phyloP scores from a whole-genome alignment of 2,888 invertebrate species.

The Blastobasis lacticolella region DNA sequence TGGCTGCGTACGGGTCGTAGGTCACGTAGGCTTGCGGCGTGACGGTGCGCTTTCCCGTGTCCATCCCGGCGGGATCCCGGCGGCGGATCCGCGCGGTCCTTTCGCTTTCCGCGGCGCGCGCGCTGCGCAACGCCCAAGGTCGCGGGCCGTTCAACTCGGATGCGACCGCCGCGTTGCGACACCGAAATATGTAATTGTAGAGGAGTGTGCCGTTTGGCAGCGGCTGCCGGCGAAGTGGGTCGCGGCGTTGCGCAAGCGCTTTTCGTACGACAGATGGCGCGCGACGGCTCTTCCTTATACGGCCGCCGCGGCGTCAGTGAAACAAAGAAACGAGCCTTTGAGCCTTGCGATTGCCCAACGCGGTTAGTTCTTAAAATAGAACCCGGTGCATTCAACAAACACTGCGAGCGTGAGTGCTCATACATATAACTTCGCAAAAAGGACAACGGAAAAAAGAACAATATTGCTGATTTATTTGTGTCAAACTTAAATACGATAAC shows the following conservation, averaged over 20 bases:
- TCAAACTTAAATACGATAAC: too few species aligned
- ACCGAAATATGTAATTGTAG: conserved; percentile 72
- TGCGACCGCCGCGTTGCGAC: conserved; percentile 69
- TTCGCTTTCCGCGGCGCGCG: conserved; percentile 67
- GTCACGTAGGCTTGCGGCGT: conserved; percentile 52
- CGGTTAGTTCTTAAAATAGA: too few species aligned
- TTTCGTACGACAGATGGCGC: conserved; percentile 65
- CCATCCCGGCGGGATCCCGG: conserved; percentile 41
- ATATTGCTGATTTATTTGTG: too few species aligned
- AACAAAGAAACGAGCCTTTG: conserved; percentile 22
- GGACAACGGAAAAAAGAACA: too few species aligned
- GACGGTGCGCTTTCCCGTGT: conserved; percentile 20
- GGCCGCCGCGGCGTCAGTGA: conserved; percentile 23
- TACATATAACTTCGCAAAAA: too few species aligned
- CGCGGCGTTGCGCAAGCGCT: conserved; percentile 60
- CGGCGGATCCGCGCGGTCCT: conserved; percentile 38
- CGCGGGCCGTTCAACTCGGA: conserved; percentile 74
- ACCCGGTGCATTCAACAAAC: too few species aligned
- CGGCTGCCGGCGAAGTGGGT: conserved; percentile 64
- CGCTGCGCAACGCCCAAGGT: conserved; percentile 66
- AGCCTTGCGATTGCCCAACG: too few species aligned
- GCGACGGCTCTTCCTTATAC: conserved; percentile 58
- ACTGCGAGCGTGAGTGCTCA: too few species aligned
- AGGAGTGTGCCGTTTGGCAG: conserved; percentile 69
- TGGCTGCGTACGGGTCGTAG: conserved; percentile 24